Base-by-base conservation (phyloP, 2,797 vertebrate species). In the Enoplosus armatus region DNA sequence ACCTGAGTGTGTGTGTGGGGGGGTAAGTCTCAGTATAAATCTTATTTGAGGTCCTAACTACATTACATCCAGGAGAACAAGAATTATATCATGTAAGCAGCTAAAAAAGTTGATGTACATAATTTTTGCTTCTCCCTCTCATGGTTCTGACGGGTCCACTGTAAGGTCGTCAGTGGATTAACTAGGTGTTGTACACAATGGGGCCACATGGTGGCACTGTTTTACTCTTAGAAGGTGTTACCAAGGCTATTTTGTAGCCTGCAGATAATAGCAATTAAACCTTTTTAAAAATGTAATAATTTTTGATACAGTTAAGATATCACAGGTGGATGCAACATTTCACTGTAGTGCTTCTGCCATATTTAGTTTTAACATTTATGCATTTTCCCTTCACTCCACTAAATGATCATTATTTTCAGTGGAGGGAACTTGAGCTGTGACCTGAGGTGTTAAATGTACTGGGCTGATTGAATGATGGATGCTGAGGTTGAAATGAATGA, bases 201-300 rank as follows among this genome's bases (percentile, higher is more conserved):
- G 22, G 41, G 29, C 89, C 93, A 93, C 80, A 74, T 82, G 91
- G 83, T 85, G 94, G 90, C 92, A 84, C 88, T 88, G 78, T 90
- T 87, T 83, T 75, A 51, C 66, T 75, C 66, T 66, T 79, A 74
- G 47, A 85, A 45, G 31, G 74, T 68, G 55, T 76, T 79, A 80
- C 54, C 26, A 43, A 58, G 80, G 73, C 27, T 55, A 61, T 77
- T 84, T 43, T 79, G 6, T 78, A 85, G 72, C 80, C 87, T 78
- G 45, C 47, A 70, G 31, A 65, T 73, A 60, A 70, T 80, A 61
- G 59, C 64, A 72, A 67, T 73, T 85, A 77, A 70, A 75, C 31
- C 18, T 82, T 74, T 85, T 72, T 56, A 27, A 27, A 70, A 72
- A 27, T 65, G 16, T 64, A 33, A 51, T 59, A 33, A 41, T 60